Evolutionary conservation across 2,888 invertebrate species (phyloP).

Genomic region (Hemithea aestivaria): DNA sequence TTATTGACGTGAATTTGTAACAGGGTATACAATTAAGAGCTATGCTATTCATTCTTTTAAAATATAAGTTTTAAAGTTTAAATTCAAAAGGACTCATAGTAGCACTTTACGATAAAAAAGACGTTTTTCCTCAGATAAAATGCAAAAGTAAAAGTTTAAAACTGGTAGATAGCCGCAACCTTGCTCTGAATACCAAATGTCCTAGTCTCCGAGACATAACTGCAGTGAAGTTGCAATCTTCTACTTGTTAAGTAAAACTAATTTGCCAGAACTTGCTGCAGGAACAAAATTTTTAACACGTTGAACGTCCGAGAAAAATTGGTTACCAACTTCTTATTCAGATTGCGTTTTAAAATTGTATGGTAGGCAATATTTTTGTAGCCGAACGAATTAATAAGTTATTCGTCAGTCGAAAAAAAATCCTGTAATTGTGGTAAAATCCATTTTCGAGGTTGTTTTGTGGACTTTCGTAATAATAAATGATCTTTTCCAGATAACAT

Average conservation of each 20-base stretch:
- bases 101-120: neutral
- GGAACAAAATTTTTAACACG: neutral
- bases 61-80: neutral
- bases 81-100: neutral
- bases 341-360: slow-evolving; percentile 20
- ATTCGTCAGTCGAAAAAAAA: too few species aligned
- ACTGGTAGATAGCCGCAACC: slow-evolving; percentile 4
- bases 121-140: slow-evolving; percentile 2
- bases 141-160: slow-evolving; percentile 4
- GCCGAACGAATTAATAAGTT: too few species aligned
- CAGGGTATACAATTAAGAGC: too few species aligned
- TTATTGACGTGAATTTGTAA: too few species aligned
- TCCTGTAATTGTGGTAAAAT: too few species aligned
- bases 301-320: neutral
- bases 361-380: too few species aligned
- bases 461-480: too few species aligned
- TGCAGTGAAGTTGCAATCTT: neutral
- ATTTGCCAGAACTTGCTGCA: neutral
- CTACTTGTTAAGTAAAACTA: too few species aligned
- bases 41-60: too few species aligned
- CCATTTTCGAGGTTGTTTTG: too few species aligned
- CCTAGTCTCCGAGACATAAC: neutral
- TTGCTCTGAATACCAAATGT: slow-evolving; percentile 6
- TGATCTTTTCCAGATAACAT: too few species aligned
- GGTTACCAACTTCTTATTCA: slow-evolving; percentile 14